Base-by-base conservation (phyloP, 1,140 invertebrate genomes). In the Hycleus cichorii region DNA sequence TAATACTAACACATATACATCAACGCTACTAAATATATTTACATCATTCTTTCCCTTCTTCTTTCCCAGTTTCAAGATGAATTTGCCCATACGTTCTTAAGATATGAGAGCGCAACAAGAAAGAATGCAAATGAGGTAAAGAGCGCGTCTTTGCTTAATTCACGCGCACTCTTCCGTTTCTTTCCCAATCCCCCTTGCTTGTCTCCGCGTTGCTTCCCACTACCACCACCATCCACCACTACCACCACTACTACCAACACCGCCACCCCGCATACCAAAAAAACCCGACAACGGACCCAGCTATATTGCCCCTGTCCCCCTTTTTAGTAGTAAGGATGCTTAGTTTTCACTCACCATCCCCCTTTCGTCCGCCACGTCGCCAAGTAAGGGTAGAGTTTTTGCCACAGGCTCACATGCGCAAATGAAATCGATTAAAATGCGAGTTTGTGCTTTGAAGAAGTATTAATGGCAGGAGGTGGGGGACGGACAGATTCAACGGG, bases 401-500 rank as follows among this genome's bases (percentile, higher is more conserved):
- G 71, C 71, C 68, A 70, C 71, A 67, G 71, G 60, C 69, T 71
- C 71, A 72, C 71, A 72, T 72, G 71, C 71, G 71, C 71, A 72
- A 72, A 72, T 72, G 71, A 71, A 72, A 72, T 72, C 71, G 71
- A 72, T 72, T 72, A 72, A 72, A 72, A 72, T 72, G 71, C 69
- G 71, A 71, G 69, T 71, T 71, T 71, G 69, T 71, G 68, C 69
- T 71, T 70, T 71, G 67, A 72, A 72, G 70, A 72, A 72, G 70
- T 72, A 72, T 72, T 72, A 72, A 72, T 72, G 70, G 70, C 70
- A 69, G 64, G 63, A 64, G 63, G 63, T 47, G 59, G 55, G 62
- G 52, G 49, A 48, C 32, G 32, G 7, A 4, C 32, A 7, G 32
- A 7, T 32, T 32, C 53, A 47, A 51, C 45, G 49, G 57, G 57